Conservation (phyloP, 2,113 vertebrate species). For the Salminus brasiliensis region DNA sequence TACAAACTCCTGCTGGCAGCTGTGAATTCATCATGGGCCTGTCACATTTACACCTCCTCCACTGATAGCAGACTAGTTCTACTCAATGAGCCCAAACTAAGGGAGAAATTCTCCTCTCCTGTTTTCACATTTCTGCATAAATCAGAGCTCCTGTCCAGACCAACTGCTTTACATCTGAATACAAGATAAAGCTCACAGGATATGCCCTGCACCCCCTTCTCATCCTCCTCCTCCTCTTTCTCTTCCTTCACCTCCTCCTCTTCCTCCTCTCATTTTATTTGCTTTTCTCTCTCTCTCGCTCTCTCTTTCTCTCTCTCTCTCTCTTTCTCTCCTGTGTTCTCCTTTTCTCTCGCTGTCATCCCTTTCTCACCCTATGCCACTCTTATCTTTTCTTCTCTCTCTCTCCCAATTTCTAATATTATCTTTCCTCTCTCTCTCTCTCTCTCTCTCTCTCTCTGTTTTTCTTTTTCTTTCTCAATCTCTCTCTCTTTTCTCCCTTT, state of each 20-base stretch:
- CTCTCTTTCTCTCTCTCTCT: not conserved
- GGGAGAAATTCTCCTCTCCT: not conserved
- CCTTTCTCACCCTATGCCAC: too few species aligned
- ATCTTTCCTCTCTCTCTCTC: too few species aligned
- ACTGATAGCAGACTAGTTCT: not conserved
- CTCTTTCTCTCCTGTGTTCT: too few species aligned
- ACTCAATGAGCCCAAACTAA: not conserved
- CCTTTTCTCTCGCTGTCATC: too few species aligned
- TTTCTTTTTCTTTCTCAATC: slow-evolving; percentile 11
- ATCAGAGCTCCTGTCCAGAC: not conserved
- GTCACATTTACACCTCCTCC: not conserved
- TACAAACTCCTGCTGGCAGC: not conserved
- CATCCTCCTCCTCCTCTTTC: too few species aligned
- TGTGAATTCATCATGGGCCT: not conserved
- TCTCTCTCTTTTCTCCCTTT: not conserved
- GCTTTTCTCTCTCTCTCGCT: not conserved
- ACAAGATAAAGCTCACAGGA: not conserved
- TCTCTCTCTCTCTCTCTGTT: not conserved
- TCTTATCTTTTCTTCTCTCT: too few species aligned
- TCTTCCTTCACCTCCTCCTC: too few species aligned
- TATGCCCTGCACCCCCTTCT: too few species aligned
- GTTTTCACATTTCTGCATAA: too few species aligned
- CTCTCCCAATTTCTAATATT: not conserved
- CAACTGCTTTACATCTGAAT: not conserved
- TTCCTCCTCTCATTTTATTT: too few species aligned